phyloP scores from a whole-genome alignment of 2,797 vertebrate genomes.

The Tragopan temminckii region DNA sequence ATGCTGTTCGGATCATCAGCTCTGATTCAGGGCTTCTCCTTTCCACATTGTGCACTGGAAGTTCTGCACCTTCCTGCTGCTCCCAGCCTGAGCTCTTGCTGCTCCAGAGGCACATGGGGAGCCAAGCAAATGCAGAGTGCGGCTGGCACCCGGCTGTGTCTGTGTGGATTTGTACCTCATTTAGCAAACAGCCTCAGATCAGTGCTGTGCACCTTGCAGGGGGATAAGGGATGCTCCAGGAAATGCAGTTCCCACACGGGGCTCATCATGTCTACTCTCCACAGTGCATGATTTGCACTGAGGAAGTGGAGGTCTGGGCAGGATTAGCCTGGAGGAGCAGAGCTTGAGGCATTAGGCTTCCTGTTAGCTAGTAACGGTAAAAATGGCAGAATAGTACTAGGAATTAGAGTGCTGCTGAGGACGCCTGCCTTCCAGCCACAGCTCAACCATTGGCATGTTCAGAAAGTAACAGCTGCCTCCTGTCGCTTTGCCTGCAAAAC shows the following conservation, averaged over 20 bases:
- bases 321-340: neutral
- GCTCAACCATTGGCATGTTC: neutral
- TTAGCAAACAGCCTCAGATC: neutral
- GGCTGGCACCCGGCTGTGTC: constrained; percentile 27
- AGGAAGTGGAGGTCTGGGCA: neutral
- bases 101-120: neutral
- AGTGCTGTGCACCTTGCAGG: fast-evolving
- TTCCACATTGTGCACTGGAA: neutral
- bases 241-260: fast-evolving
- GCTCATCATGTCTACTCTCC: fast-evolving
- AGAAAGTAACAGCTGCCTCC: neutral
- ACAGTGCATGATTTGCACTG: fast-evolving
- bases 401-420: neutral
- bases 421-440: fast-evolving
- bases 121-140: neutral
- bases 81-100: neutral
- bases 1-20: constrained; percentile 38
- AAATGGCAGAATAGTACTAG: neutral
- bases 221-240: neutral
- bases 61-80: constrained; percentile 10
- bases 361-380: neutral
- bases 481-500: fast-evolving
- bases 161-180: fast-evolving
- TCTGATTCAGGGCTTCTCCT: constrained; percentile 41
- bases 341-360: neutral